Percentiles rank a stretch among this genome's conserved stretches.
Conservation (phyloP, 2,113 vertebrate genomes). For the Pterocles burchelli region DNA sequence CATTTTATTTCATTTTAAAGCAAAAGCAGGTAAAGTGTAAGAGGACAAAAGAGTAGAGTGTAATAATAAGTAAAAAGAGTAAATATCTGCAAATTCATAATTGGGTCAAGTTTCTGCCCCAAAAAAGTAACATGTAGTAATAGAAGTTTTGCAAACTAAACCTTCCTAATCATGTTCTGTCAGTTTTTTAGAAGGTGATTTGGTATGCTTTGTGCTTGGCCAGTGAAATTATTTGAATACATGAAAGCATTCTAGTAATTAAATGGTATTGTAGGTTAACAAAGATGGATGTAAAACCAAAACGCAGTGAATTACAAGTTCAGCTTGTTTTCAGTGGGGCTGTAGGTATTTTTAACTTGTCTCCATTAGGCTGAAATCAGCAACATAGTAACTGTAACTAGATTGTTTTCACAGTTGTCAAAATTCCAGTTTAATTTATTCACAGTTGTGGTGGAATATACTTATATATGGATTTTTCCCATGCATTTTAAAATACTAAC, state of each 20-base stretch:
- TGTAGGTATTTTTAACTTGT: not conserved
- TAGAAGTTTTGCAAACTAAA: not conserved
- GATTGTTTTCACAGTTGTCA: not conserved
- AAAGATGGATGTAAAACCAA: not conserved
- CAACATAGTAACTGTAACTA: not conserved
- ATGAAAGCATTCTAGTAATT: not conserved
- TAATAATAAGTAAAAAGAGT: not conserved
- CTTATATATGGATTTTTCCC: not conserved
- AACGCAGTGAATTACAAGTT: not conserved
- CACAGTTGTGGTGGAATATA: not conserved
- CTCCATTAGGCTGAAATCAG: not conserved
- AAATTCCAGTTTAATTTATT: not conserved
- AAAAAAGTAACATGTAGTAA: not conserved
- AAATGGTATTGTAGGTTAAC: not conserved
- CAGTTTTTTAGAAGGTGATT: not conserved
- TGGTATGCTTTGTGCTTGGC: not conserved
- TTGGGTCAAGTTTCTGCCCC: not conserved
- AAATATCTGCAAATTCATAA: not conserved
- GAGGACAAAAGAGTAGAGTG: not conserved
- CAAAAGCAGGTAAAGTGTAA: not conserved
- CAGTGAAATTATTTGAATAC: not conserved
- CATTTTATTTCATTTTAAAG: not conserved
- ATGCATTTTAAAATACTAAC: constrained; percentile 33
- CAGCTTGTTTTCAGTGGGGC: not conserved
- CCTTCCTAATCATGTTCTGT: not conserved